Percentiles rank a stretch among this genome's conserved stretches.
Evolutionary conservation across 2,888 invertebrate species (phyloP).

Genomic region (Caenorhabditis afra): DNA sequence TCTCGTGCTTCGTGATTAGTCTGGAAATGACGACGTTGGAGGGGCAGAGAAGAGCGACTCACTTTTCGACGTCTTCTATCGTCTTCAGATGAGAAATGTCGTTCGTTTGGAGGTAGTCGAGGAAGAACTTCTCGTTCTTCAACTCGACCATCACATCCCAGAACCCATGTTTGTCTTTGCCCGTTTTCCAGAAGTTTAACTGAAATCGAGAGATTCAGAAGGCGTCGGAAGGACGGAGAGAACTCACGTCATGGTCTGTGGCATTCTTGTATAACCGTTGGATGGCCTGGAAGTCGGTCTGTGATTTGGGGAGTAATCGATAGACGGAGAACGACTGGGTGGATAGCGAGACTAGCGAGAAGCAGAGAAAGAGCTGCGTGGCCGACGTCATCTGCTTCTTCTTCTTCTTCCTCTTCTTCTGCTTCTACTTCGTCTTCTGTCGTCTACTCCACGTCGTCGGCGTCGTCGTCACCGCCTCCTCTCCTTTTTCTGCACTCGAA

Average conservation of each 20-base stretch:
- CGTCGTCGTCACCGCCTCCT: conserved; percentile 27
- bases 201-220: conserved; percentile 43
- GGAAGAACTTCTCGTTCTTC: conserved; percentile 79
- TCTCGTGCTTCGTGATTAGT: conserved; percentile 47
- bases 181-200: conserved; percentile 85
- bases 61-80: conserved; percentile 78
- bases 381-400: conserved; percentile 22
- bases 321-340: conserved; percentile 56
- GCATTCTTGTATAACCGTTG: conserved; percentile 64
- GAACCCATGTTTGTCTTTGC: conserved; percentile 83
- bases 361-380: conserved; percentile 12
- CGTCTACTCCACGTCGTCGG: conserved; percentile 14
- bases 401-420: conserved; percentile 17
- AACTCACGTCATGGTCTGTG: conserved; percentile 60
- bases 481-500: conserved; percentile 22
- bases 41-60: conserved; percentile 29
- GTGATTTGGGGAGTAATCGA: conserved; percentile 60
- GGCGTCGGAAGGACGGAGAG: background rate
- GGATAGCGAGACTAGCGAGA: conserved; percentile 29
- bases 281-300: conserved; percentile 57
- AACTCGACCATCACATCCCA: conserved; percentile 87
- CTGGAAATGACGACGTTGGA: conserved; percentile 25
- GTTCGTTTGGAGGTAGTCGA: conserved; percentile 53
- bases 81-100: conserved; percentile 71
- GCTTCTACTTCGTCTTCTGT: conserved; percentile 16